Evolutionary conservation across 1,140 invertebrate genomes (phyloP).

Genomic region (Ceratosolen solmsi): DNA sequence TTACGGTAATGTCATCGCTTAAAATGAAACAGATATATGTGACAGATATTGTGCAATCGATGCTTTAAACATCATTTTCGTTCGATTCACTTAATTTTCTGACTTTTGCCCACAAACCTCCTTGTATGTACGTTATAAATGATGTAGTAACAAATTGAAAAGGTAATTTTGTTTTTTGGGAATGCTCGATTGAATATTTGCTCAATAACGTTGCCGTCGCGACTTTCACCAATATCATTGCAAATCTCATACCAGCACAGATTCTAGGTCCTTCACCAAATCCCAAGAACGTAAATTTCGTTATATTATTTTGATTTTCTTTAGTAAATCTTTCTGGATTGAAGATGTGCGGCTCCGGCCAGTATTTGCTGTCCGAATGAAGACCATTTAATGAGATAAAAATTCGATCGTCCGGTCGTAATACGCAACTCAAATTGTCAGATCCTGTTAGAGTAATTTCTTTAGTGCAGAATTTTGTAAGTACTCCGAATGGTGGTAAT

Average conservation of each 20-base stretch:
- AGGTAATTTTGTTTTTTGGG: conserved; percentile 54
- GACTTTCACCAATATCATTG: conserved; percentile 71
- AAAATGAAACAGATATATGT: too few species aligned
- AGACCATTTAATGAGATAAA: conserved; percentile 64
- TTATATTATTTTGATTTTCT: conserved; percentile 61
- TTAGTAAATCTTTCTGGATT: conserved; percentile 79
- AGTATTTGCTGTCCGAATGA: conserved; percentile 74
- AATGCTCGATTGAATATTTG: conserved; percentile 59
- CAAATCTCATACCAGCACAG: conserved; percentile 75
- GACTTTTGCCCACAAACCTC: conserved; percentile 41
- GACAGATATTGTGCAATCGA: too few species aligned
- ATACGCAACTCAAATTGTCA: conserved; percentile 51
- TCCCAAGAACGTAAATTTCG: conserved; percentile 72
- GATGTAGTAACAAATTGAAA: conserved; percentile 50
- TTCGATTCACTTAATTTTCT: conserved; percentile 1
- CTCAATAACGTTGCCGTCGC: conserved; percentile 66
- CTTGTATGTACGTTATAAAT: conserved; percentile 13
- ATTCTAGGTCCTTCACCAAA: conserved; percentile 77
- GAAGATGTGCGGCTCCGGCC: conserved; percentile 77
- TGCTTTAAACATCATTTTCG: too few species aligned
- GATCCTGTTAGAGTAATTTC: conserved; percentile 58
- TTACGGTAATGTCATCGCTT: too few species aligned
- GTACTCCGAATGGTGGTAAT: conserved; percentile 58
- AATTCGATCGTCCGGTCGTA: conserved; percentile 60
- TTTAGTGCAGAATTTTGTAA: conserved; percentile 62